Percentiles rank a stretch among this genome's conserved stretches.
Conservation (phyloP, 2,888 invertebrate genomes). For the Xylota sylvarum region DNA sequence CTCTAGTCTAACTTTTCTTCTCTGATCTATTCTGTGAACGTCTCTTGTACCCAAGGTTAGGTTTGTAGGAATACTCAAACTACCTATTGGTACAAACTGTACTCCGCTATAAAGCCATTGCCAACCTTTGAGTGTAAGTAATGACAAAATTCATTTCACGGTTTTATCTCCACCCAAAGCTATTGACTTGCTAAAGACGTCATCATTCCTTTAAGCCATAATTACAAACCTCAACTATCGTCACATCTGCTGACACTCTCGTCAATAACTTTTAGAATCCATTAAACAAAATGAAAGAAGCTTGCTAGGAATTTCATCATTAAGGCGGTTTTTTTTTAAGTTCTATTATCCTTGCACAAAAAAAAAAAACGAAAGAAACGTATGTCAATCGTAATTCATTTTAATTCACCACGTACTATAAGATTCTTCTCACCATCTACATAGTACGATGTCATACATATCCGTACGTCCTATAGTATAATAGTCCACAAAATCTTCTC, state of each 20-base stretch:
- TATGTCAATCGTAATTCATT: conserved; percentile 70
- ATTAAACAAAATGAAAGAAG: conserved; percentile 56
- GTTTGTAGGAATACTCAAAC: no score
- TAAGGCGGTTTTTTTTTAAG: conserved; percentile 47
- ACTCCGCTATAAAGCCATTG: no score
- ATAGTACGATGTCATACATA: background rate
- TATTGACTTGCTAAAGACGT: background rate
- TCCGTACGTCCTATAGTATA: conserved; percentile 8
- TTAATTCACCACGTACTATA: conserved; percentile 55
- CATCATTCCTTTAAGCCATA: background rate
- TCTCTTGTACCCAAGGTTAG: no score
- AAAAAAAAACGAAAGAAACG: background rate
- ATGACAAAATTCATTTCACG: no score
- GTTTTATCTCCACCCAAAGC: background rate
- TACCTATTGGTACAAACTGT: no score
- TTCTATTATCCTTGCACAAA: conserved; percentile 35
- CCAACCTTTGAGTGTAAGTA: no score
- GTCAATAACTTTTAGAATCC: conserved; percentile 50
- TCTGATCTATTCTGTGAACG: no score
- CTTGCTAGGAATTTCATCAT: conserved; percentile 42
- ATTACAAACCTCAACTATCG: background rate
- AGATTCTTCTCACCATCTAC: conserved; percentile 49
- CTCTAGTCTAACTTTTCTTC: no score
- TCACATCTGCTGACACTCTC: background rate
- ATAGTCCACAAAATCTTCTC: conserved; percentile 25